Percentiles rank a stretch among this genome's conserved stretches.
phyloP scores from a whole-genome alignment of 2,797 vertebrate species.

The Tolypeutes matacus region DNA sequence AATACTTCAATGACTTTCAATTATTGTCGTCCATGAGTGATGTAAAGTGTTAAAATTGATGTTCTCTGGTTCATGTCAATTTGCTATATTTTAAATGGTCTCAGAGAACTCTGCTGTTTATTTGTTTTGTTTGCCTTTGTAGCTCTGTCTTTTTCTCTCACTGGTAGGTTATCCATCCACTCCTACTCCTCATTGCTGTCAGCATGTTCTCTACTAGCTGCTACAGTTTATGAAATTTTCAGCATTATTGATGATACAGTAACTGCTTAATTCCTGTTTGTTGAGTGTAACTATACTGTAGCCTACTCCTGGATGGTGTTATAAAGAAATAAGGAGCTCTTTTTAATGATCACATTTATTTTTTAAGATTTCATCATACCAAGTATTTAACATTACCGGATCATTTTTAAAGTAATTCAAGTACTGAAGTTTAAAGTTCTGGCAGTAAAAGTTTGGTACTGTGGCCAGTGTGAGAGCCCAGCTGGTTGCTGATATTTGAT shows the following conservation, averaged over 20 bases:
- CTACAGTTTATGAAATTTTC: neutral
- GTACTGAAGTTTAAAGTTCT: neutral
- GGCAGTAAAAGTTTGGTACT: neutral
- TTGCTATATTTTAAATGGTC: neutral
- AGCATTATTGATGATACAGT: neutral
- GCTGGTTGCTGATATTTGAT: neutral
- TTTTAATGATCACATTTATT: neutral
- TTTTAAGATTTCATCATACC: neutral
- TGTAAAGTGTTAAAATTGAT: neutral
- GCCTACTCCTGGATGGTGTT: neutral
- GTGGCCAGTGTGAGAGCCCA: neutral
- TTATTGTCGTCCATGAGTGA: neutral
- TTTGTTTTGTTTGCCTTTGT: neutral
- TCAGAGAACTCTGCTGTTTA: neutral
- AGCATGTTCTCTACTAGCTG: neutral
- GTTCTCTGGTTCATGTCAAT: neutral
- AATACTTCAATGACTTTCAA: neutral
- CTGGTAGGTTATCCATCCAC: neutral
- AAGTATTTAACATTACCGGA: neutral
- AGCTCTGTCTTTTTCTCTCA: neutral
- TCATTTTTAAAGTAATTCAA: neutral
- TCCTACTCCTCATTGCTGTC: neutral
- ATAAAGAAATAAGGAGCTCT: slow-evolving; percentile 26
- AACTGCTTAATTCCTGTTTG: neutral
- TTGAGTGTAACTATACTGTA: neutral